phyloP scores from a whole-genome alignment of 2,888 invertebrate species.

The Euphydryas editha region DNA sequence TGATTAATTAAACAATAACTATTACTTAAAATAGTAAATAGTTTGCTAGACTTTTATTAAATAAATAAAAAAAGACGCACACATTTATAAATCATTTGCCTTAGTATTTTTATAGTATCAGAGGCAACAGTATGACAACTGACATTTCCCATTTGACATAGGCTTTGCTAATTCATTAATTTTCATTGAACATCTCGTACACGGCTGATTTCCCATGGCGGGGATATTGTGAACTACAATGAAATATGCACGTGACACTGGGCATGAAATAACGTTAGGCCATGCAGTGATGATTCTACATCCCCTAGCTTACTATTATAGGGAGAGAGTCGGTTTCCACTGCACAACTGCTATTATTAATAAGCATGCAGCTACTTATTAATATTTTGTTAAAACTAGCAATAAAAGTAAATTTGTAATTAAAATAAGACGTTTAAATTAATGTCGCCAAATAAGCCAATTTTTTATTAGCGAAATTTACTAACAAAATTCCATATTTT shows the following conservation, averaged over 20 bases:
- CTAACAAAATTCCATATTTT: too few relatives aligned
- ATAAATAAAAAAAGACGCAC: not conserved
- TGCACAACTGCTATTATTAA: conserved; percentile 20
- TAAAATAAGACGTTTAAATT: too few relatives aligned
- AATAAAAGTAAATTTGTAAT: too few relatives aligned
- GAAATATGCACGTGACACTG: conserved; percentile 74
- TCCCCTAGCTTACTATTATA: conserved; percentile 42
- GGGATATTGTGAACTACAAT: conserved; percentile 68
- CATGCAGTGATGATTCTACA: conserved; percentile 52
- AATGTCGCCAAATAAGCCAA: too few relatives aligned
- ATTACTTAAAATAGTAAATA: too few relatives aligned
- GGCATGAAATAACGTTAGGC: conserved; percentile 70
- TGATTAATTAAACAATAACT: too few relatives aligned
- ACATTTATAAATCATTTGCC: not conserved
- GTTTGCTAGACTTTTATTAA: not conserved
- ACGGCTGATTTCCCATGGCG: conserved; percentile 72
- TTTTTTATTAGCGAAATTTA: too few relatives aligned
- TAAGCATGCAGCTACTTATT: not conserved
- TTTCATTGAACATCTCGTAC: conserved; percentile 47
- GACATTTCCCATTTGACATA: conserved; percentile 21
- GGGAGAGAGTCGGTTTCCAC: conserved; percentile 48
- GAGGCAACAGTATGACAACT: not conserved
- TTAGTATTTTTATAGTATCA: not conserved
- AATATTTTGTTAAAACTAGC: not conserved
- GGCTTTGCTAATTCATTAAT: conserved; percentile 42